Conservation (phyloP, 2,888 invertebrate genomes). For the Melinaea menophilus region DNA sequence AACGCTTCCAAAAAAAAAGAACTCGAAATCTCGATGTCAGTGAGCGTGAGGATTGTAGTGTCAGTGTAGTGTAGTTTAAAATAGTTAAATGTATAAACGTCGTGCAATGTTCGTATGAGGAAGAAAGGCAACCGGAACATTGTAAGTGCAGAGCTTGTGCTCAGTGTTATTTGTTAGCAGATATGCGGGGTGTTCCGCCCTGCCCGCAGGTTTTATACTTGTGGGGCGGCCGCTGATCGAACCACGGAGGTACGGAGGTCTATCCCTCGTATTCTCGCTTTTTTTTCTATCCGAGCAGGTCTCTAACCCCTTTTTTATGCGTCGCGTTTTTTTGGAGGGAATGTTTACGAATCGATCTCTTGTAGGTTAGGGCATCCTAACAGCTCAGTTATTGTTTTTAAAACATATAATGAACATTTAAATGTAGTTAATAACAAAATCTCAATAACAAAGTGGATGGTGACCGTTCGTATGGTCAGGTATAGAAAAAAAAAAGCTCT, state of each 20-base stretch:
- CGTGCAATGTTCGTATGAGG: slow-evolving; percentile 79
- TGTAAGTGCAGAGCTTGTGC: slow-evolving; percentile 70
- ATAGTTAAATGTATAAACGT: slow-evolving; percentile 75
- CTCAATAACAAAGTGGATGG: slow-evolving; percentile 5
- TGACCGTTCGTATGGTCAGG: slow-evolving; percentile 31
- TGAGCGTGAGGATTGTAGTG: slow-evolving; percentile 67
- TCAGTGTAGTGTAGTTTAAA: slow-evolving; percentile 73
- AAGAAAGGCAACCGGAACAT: slow-evolving; percentile 76
- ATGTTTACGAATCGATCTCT: slow-evolving; percentile 63
- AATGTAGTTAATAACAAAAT: slow-evolving; percentile 4
- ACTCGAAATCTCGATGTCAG: slow-evolving; percentile 68
- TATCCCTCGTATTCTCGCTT: slow-evolving; percentile 70
- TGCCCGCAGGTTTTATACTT: slow-evolving; percentile 59
- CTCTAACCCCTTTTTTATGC: slow-evolving; percentile 70
- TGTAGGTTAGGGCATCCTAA: slow-evolving; percentile 62
- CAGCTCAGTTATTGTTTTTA: slow-evolving; percentile 28
- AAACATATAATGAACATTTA: background rate
- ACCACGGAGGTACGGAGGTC: slow-evolving; percentile 73
- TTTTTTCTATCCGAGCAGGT: slow-evolving; percentile 65
- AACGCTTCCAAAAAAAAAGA: slow-evolving; percentile 65
- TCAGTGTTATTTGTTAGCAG: slow-evolving; percentile 63
- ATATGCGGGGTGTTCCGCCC: slow-evolving; percentile 70
- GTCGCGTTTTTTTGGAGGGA: slow-evolving; percentile 66
- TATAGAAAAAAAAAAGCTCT: slow-evolving; percentile 45
- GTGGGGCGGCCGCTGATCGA: slow-evolving; percentile 70